These are phyloP conservation scores for Parnassius smintheus DNA, from an alignment of 2,888 invertebrate genomes.

Conservation along the genomic window DNA sequence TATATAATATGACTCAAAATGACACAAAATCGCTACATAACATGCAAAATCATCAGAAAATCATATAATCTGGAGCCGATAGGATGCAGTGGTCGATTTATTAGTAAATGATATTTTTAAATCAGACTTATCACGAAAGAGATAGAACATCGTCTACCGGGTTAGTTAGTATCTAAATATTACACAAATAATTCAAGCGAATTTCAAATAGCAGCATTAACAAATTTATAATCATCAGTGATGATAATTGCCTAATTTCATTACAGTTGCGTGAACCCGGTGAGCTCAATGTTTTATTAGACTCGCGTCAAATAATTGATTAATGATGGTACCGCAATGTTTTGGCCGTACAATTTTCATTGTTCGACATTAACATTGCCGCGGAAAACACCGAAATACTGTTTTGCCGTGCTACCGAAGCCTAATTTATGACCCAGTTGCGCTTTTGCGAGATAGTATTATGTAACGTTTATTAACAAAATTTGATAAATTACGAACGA, in stretches of 20 bases:
- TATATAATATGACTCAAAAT: too few species aligned
- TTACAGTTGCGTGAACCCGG: constrained; percentile 33
- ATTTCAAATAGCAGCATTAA: constrained; percentile 4
- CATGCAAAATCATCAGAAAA: too few species aligned
- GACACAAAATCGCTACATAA: too few species aligned
- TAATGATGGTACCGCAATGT: constrained; percentile 39
- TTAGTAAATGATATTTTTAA: too few species aligned
- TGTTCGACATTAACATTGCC: constrained; percentile 8
- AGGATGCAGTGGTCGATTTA: too few species aligned
- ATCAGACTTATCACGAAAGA: too few species aligned
- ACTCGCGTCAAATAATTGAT: constrained; percentile 46
- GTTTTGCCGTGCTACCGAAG: neutral
- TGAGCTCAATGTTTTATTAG: constrained; percentile 43
- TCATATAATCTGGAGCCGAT: too few species aligned
- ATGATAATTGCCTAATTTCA: constrained; percentile 38
- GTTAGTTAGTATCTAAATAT: too few species aligned
- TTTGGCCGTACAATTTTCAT: constrained; percentile 10
- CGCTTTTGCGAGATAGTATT: neutral
- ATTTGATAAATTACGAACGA: too few species aligned
- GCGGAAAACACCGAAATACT: constrained; percentile 2
- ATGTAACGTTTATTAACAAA: too few species aligned
- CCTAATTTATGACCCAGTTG: constrained; percentile 2
- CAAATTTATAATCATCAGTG: constrained; percentile 7
- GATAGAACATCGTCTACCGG: neutral
- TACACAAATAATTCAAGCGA: neutral